Evolutionary conservation across 2,797 vertebrate species (phyloP).

Genomic region (Heteromormyrus szaboi): DNA sequence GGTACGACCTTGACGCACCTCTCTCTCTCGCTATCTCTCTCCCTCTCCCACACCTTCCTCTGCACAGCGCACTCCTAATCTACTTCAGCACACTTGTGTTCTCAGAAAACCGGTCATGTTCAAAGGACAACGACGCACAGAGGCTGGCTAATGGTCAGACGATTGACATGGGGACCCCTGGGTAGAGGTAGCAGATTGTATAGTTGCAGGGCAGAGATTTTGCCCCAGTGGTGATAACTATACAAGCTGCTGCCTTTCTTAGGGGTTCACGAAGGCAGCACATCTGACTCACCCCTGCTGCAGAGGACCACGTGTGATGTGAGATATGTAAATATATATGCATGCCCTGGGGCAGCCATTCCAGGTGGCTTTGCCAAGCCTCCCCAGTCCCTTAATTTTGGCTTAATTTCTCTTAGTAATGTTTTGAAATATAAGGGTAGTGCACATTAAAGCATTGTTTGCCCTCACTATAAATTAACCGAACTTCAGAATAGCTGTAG

Average conservation of each 20-base stretch:
- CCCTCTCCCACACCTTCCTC: not conserved
- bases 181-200: conserved; percentile 74
- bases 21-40: not conserved
- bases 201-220: conserved; percentile 78
- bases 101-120: not conserved
- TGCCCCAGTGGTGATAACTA: conserved; percentile 74
- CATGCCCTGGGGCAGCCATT: not conserved
- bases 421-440: not conserved
- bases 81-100: not conserved
- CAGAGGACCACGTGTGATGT: not conserved
- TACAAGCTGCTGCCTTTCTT: conserved; percentile 79
- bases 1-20: not conserved
- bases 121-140: not conserved
- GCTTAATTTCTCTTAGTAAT: not conserved
- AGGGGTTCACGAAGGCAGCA: conserved; percentile 50
- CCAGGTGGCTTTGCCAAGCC: not conserved
- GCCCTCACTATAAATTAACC: not conserved
- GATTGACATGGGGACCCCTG: conserved; percentile 1
- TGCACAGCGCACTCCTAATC: not conserved
- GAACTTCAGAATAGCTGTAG: not conserved
- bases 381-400: not conserved
- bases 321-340: not conserved
- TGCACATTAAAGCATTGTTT: not conserved
- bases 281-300: not conserved
- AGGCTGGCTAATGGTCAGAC: not conserved